phyloP scores from a whole-genome alignment of 2,888 invertebrate genomes.

The Rhyacophila evoluta region DNA sequence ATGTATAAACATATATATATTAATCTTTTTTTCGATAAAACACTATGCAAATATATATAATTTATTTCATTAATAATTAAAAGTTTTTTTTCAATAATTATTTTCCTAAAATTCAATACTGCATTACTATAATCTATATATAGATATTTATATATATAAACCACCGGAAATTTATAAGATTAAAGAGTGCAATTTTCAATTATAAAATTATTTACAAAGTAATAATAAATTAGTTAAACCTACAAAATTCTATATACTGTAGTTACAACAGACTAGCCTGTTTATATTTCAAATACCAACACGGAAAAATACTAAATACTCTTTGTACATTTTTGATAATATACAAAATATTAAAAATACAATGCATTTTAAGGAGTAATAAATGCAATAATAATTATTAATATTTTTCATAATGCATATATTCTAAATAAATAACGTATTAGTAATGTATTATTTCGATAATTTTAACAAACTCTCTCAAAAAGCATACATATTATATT shows the following conservation, averaged over 20 bases:
- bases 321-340: conserved; percentile 36
- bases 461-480: conserved; percentile 10
- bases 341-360: conserved; percentile 28
- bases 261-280: conserved; percentile 38
- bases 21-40: conserved; percentile 41
- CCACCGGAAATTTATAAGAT: conserved; percentile 39
- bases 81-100: conserved; percentile 33
- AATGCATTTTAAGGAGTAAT: background rate
- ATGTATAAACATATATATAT: conserved; percentile 40
- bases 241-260: conserved; percentile 28
- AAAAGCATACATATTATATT: background rate
- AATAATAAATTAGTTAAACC: conserved; percentile 41
- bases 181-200: background rate
- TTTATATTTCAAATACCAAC: conserved; percentile 31
- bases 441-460: background rate
- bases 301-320: conserved; percentile 31
- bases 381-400: background rate
- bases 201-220: conserved; percentile 39
- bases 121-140: conserved; percentile 33
- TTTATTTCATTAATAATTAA: conserved; percentile 42
- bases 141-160: conserved; percentile 40
- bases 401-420: background rate
- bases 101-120: conserved; percentile 43
- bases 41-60: conserved; percentile 43
- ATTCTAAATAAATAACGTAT: conserved; percentile 14